A percentile compares a stretch with the other conserved stretches of the same genome.
Conservation (phyloP, 2,797 vertebrate species). For the Cheracebus regulus region DNA sequence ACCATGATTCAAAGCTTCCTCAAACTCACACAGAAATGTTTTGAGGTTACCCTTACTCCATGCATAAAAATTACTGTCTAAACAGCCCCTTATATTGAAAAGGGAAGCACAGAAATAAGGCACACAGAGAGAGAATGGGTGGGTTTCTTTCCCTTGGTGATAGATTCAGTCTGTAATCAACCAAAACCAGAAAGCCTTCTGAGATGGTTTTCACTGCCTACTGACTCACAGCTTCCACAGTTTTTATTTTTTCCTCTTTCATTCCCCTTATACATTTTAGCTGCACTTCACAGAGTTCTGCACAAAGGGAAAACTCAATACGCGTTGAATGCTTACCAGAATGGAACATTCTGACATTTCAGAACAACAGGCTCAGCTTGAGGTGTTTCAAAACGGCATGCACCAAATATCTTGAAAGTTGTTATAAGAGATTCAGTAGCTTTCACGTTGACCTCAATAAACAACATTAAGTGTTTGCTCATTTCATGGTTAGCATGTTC, state of each 20-base stretch:
- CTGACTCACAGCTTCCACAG: background rate
- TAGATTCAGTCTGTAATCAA: background rate
- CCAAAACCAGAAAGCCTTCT: background rate
- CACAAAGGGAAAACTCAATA: background rate
- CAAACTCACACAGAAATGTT: background rate
- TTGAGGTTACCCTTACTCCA: background rate
- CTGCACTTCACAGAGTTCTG: background rate
- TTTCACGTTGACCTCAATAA: background rate
- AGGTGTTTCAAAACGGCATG: slow-evolving; percentile 28
- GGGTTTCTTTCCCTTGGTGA: background rate
- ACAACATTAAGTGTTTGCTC: slow-evolving; percentile 48
- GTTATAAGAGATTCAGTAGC: background rate
- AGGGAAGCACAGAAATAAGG: background rate
- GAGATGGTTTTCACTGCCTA: background rate
- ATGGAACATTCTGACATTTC: slow-evolving; percentile 46
- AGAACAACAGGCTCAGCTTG: background rate
- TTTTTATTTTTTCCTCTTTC: background rate
- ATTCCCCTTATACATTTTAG: background rate
- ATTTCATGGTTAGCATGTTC: background rate
- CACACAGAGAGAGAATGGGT: background rate
- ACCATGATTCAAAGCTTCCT: background rate
- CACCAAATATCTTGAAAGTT: background rate
- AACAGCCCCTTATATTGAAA: background rate
- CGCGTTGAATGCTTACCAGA: background rate
- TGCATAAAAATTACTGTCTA: background rate